Evolutionary conservation across 2,888 invertebrate genomes (phyloP).

Genomic region (Drosophila monieri): DNA sequence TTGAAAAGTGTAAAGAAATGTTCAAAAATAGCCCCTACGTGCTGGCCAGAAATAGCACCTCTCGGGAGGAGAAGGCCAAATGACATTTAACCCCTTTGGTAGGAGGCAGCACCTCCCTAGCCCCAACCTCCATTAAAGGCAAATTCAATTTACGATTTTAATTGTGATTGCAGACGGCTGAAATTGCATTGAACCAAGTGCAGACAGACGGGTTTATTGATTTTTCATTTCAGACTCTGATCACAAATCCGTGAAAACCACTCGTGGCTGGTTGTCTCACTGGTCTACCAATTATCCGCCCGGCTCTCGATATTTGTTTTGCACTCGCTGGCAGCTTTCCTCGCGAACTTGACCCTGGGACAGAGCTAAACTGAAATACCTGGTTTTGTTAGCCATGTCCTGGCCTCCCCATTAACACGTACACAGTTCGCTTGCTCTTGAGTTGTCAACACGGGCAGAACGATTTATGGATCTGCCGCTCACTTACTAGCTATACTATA

Average conservation of each 20-base stretch:
- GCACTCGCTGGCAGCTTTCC: slow-evolving; percentile 41
- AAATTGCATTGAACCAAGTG: slow-evolving; percentile 35
- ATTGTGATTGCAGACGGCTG: slow-evolving; percentile 38
- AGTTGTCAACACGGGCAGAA: slow-evolving; percentile 37
- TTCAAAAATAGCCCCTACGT: not conserved
- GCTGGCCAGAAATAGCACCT: slow-evolving; percentile 15
- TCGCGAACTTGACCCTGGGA: slow-evolving; percentile 48
- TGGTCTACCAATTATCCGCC: slow-evolving; percentile 41
- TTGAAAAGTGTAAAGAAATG: not conserved
- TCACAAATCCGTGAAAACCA: slow-evolving; percentile 35
- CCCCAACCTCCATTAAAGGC: slow-evolving; percentile 2
- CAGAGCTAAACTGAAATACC: slow-evolving; percentile 2
- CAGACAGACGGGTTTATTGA: slow-evolving; percentile 50
- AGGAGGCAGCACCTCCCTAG: not conserved
- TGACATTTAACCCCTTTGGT: slow-evolving; percentile 6
- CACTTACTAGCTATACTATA: slow-evolving; percentile 22
- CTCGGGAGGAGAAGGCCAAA: not conserved
- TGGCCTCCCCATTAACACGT: slow-evolving; percentile 43
- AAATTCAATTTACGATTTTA: slow-evolving; percentile 50
- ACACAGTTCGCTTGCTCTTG: slow-evolving; percentile 23
- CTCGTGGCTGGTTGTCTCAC: slow-evolving; percentile 32
- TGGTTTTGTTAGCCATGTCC: slow-evolving; percentile 40
- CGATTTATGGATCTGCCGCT: slow-evolving; percentile 42
- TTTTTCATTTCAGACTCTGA: slow-evolving; percentile 39
- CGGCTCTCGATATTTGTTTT: slow-evolving; percentile 30